Conservation (phyloP, 2,113 vertebrate genomes). For the Galemys pyrenaicus region DNA sequence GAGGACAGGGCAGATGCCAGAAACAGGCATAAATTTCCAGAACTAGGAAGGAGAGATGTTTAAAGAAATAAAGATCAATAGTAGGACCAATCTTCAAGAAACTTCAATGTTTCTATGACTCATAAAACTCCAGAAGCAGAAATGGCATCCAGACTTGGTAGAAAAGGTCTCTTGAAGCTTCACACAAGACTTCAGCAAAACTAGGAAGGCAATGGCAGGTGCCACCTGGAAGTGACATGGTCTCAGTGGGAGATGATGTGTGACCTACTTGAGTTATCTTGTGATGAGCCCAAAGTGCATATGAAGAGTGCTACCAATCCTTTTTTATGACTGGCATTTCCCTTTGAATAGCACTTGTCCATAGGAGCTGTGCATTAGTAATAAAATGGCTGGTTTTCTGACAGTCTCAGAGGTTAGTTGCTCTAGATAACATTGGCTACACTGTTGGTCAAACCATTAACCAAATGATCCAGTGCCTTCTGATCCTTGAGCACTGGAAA, state of each 20-base stretch:
- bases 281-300: conserved; percentile 43
- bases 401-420: conserved; percentile 45
- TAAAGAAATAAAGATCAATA: conserved; percentile 62
- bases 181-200: not conserved
- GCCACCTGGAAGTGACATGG: not conserved
- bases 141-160: not conserved
- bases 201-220: not conserved
- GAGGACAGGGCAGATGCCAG: conserved; percentile 15
- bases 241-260: not conserved
- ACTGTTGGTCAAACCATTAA: not conserved
- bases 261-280: not conserved
- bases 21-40: conserved; percentile 62
- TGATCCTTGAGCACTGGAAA: conserved; percentile 5
- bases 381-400: conserved; percentile 54
- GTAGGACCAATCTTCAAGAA: conserved; percentile 3
- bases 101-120: not conserved
- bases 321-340: conserved; percentile 46
- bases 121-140: conserved; percentile 9
- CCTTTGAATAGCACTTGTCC: conserved; percentile 55
- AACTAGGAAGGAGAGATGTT: conserved; percentile 28
- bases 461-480: conserved; percentile 26
- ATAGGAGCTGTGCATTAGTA: conserved; percentile 1
- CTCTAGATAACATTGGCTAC: conserved; percentile 25
- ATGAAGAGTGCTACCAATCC: not conserved
- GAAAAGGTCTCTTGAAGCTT: not conserved